These are phyloP conservation scores for Artibeus jamaicensis DNA, from an alignment of 2,797 vertebrate species.

Conservation along the genomic window DNA sequence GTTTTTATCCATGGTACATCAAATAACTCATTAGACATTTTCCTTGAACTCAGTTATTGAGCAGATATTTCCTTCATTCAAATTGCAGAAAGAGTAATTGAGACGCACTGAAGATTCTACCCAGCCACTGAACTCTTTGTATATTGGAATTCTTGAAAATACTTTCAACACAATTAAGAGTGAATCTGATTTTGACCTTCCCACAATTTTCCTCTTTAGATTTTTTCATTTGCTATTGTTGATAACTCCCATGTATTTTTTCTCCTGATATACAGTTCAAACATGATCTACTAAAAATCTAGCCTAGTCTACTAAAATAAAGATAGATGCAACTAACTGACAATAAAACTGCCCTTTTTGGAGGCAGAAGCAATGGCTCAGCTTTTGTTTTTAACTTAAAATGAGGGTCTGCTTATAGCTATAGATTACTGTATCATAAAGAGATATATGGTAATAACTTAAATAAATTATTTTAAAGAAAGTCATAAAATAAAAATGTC, in stretches of 20 bases:
- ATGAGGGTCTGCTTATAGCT: not conserved
- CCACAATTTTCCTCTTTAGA: not conserved
- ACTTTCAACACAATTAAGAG: not conserved
- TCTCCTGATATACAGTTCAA: not conserved
- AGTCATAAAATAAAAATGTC: not conserved
- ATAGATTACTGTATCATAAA: not conserved
- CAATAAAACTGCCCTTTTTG: not conserved
- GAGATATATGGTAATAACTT: not conserved
- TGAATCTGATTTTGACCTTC: slow-evolving; percentile 27
- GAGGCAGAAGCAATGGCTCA: not conserved
- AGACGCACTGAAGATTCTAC: not conserved
- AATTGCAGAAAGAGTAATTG: not conserved
- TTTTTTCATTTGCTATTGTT: not conserved
- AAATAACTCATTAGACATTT: not conserved
- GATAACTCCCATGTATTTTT: not conserved
- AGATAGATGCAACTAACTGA: not conserved
- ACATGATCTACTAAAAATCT: not conserved
- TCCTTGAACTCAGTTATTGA: not conserved
- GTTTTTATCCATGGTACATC: not conserved
- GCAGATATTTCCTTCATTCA: not conserved
- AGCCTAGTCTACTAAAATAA: not conserved
- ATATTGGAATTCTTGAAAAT: not conserved
- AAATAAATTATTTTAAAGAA: slow-evolving; percentile 21
- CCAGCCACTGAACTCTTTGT: not conserved
- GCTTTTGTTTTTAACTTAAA: slow-evolving; percentile 23